A percentile compares a stretch with the other conserved stretches of the same genome.
These are phyloP conservation scores for Carollia perspicillata DNA, from an alignment of 2,113 vertebrate genomes.

Conservation along the genomic window DNA sequence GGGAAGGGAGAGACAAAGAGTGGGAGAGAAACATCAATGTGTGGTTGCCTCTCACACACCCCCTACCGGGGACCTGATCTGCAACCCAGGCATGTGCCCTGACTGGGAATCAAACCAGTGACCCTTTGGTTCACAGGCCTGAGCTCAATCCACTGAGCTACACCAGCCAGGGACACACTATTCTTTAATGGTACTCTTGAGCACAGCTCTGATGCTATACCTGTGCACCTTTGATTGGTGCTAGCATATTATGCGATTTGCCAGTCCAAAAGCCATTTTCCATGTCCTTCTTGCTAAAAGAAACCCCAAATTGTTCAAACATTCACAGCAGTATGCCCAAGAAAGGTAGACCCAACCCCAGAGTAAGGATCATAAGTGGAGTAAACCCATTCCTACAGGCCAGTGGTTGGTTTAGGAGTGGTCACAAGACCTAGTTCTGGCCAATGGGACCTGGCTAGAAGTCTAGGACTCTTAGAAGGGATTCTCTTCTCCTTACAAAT, in stretches of 20 bases:
- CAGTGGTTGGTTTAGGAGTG: neutral
- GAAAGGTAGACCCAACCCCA: neutral
- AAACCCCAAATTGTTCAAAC: neutral
- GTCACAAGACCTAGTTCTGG: neutral
- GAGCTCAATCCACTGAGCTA: too few species aligned
- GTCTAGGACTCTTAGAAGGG: neutral
- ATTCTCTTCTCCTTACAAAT: neutral
- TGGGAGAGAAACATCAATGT: too few species aligned
- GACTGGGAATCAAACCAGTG: too few species aligned
- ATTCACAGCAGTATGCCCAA: neutral
- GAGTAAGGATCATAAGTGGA: neutral
- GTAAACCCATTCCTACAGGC: neutral
- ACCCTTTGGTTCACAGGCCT: too few species aligned
- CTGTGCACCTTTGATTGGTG: neutral
- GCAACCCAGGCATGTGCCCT: too few species aligned
- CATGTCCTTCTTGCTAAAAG: neutral
- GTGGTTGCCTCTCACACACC: too few species aligned
- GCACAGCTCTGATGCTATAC: neutral
- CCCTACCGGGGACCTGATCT: too few species aligned
- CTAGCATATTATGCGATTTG: neutral
- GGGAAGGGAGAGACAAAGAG: too few species aligned
- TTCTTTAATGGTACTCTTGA: neutral
- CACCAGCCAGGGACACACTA: too few species aligned
- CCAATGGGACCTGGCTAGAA: neutral
- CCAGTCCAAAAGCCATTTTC: neutral